Conservation (phyloP, 1,140 invertebrate species). For the Drosophila lowei region DNA sequence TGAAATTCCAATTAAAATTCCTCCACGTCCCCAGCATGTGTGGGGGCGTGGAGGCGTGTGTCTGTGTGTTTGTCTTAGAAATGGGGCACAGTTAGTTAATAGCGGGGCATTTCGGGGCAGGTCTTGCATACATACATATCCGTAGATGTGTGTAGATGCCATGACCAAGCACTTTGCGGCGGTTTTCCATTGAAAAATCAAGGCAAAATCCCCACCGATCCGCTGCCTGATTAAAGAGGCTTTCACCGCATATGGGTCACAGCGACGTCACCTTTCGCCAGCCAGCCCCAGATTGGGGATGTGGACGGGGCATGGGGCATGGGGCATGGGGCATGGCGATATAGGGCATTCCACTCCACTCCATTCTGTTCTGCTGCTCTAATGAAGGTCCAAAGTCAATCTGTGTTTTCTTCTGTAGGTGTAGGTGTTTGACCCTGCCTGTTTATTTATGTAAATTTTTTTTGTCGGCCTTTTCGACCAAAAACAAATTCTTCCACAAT, state of each 20-base stretch:
- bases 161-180: conserved; percentile 64
- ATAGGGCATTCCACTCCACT: conserved; percentile 22
- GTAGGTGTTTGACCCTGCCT: conserved; percentile 75
- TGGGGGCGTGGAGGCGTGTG: conserved; percentile 3
- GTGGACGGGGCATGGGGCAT: neutral
- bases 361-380: conserved; percentile 26
- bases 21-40: neutral
- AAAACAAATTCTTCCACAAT: conserved; percentile 64
- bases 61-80: conserved; percentile 35
- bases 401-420: conserved; percentile 21
- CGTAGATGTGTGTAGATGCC: conserved; percentile 3
- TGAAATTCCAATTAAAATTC: conserved; percentile 69
- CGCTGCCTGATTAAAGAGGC: conserved; percentile 66
- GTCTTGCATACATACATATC: conserved; percentile 1
- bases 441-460: conserved; percentile 71
- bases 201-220: conserved; percentile 48
- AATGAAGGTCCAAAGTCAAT: conserved; percentile 64
- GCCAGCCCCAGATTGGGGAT: conserved; percentile 37
- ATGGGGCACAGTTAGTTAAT: conserved; percentile 76
- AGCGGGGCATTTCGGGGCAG: conserved; percentile 42
- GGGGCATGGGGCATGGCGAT: neutral
- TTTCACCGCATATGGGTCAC: conserved; percentile 76
- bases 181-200: conserved; percentile 70
- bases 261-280: conserved; percentile 61
- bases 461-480: conserved; percentile 11